Evolutionary conservation across 2,113 vertebrate species (phyloP), one percentile per base, ranked within the genome.

Genomic region (Euleptes europaea): DNA sequence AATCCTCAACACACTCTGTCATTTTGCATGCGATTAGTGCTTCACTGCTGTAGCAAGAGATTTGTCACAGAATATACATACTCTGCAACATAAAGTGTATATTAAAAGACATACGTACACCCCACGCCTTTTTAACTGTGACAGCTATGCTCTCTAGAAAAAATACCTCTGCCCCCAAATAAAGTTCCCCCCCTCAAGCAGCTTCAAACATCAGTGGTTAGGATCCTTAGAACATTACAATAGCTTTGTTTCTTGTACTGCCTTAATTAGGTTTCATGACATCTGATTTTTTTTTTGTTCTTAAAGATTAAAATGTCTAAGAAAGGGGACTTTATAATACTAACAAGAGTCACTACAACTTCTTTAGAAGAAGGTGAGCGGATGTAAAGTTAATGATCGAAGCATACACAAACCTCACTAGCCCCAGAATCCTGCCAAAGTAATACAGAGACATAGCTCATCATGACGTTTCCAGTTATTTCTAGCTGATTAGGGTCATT

Each of bases 401-500:
- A 97, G 96, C 97, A 97, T 96, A 96, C 96, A 97, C 96, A 96
- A 97, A 96, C 96, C 96, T 96, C 94, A 90, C 96, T 94, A 96
- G 95, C 95, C 94, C 94, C 95, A 96, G 96, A 96, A 96, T 97
- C 96, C 94, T 95, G 96, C 96, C 96, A 95, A 96, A 97, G 96
- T 96, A 97, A 97, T 96, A 97, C 96, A 97, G 96, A 98, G 98
- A 99, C 98, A 99, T 99, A 99, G 98, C 98, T 99, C 98, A 99
- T 98, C 95, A 97, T 99, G 98, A 99, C 98, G 98, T 99, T 98
- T 99, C 97, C 98, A 98, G 98, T 99, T 98, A 99, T 99, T 99
- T 98, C 98, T 97, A 97, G 97, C 97, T 99, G 98, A 99, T 99
- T 99, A 99, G 98, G 98, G 98, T 98, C 98, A 99, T 99, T 99